Base-by-base conservation (phyloP, 2,797 vertebrate genomes). In the Falco peregrinus region DNA sequence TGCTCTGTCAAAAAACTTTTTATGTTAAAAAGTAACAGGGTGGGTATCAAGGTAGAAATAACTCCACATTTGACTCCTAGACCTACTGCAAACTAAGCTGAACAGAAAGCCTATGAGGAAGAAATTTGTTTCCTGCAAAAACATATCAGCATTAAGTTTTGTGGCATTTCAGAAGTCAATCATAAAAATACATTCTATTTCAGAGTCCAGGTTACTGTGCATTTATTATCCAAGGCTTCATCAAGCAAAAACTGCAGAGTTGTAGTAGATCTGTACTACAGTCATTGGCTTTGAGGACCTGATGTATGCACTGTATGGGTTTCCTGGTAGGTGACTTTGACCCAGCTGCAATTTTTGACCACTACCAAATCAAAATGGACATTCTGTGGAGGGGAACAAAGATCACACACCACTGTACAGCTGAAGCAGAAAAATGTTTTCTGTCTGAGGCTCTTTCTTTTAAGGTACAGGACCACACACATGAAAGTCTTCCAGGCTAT, bases 401-500 rank as follows among this genome's bases (percentile, higher is more conserved):
- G 7, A 45, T 68, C 26, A 50, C 11, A 61, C 1, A 11, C 2
- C 2, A 29, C 4, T 47, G 2, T 48, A 33, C 17, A 65, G 5
- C 29, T 60, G 41, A 81, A 83, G 33, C 13, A 77, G 43, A 45
- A 73, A 80, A 41, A 6, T 17, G 4, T 2, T 31, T 56, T 41
- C 3, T 41, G 7, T 54, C 19, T n/a, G 7, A 9, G 9, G 2
- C 1, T 39, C 6, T 76, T 78, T 39, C 6, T 76, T 78, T 56
- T 63, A 64, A 83, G 43, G 22, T 10, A 54, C 18, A 79, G 63
- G 26, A 95, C 90, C 74, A 87, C 56, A 82, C 51, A 54, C 21
- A 77, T 51, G 61, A 87, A 95, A 96, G 18, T 93, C 57, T 96
- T 85, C 29, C 33, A 90, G 93, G 64, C 33, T 81, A 37, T 43